Conservation (phyloP, 2,113 vertebrate genomes). For the Tylochromis polylepis region DNA sequence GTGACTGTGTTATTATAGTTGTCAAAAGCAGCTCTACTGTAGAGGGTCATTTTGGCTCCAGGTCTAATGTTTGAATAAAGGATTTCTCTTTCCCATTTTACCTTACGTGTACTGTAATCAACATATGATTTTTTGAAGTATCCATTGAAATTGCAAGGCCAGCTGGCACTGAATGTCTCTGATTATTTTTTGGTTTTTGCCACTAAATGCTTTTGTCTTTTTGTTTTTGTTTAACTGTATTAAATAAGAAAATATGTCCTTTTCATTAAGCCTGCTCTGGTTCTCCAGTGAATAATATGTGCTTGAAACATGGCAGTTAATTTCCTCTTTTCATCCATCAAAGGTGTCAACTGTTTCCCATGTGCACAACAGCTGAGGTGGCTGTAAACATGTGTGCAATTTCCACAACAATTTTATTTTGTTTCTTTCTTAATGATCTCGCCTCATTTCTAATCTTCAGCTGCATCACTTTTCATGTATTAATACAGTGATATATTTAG, state of each 20-base stretch:
- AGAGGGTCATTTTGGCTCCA: not conserved
- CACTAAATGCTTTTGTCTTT: not conserved
- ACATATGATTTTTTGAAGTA: not conserved
- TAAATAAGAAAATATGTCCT: not conserved
- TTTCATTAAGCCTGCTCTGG: not conserved
- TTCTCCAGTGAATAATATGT: not conserved
- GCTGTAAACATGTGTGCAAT: not conserved
- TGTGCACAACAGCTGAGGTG: not conserved
- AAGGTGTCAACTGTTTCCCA: not conserved
- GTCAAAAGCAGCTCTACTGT: slow-evolving; percentile 30
- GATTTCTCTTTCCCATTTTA: not conserved
- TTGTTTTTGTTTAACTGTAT: not conserved
- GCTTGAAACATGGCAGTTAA: not conserved
- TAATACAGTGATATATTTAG: not conserved
- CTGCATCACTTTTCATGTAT: not conserved
- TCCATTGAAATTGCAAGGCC: not conserved
- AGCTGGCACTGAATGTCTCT: not conserved
- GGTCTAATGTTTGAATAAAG: slow-evolving; percentile 11
- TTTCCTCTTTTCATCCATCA: slow-evolving; percentile 54
- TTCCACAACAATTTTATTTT: not conserved
- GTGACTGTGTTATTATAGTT: slow-evolving; percentile 46
- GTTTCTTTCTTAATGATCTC: not conserved
- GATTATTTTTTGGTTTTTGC: not conserved
- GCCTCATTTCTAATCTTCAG: not conserved
- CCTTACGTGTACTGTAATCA: not conserved